Evolutionary conservation across 2,888 invertebrate genomes (phyloP).

Genomic region (Terebella lapidaria): DNA sequence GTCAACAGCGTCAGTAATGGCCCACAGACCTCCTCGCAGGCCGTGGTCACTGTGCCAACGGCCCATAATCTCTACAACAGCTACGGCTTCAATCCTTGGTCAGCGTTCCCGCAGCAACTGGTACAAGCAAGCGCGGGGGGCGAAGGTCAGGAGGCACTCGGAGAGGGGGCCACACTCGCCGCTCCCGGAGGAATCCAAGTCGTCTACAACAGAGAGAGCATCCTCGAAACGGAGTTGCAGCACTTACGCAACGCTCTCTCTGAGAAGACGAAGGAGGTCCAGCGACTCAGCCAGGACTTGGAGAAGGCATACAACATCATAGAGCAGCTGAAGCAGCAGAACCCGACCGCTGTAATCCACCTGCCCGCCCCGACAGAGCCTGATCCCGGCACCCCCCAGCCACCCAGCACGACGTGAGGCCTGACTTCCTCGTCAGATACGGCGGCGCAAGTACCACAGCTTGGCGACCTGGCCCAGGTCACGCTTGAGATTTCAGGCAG

Average conservation of each 20-base stretch:
- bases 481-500: too few species aligned
- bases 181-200: not conserved
- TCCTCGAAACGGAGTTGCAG: constrained; percentile 24
- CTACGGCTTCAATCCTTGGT: constrained; percentile 24
- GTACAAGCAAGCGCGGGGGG: not conserved
- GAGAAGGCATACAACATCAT: constrained; percentile 27
- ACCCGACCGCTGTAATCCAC: constrained; percentile 1
- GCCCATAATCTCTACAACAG: constrained; percentile 25
- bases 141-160: not conserved
- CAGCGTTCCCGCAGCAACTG: constrained; percentile 1
- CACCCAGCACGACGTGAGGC: not conserved
- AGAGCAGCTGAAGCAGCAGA: constrained; percentile 13
- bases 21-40: not conserved
- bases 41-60: constrained; percentile 1
- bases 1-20: not conserved
- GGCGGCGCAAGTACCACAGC: too few species aligned
- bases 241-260: constrained; percentile 26
- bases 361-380: not conserved
- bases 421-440: too few species aligned
- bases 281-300: constrained; percentile 23
- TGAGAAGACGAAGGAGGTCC: constrained; percentile 28
- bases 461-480: too few species aligned
- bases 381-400: not conserved
- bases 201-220: constrained; percentile 1
- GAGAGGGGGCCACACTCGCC: not conserved